These are phyloP conservation scores for Anthonomus grandis DNA, from an alignment of 1,140 invertebrate genomes.

Conservation along the genomic window DNA sequence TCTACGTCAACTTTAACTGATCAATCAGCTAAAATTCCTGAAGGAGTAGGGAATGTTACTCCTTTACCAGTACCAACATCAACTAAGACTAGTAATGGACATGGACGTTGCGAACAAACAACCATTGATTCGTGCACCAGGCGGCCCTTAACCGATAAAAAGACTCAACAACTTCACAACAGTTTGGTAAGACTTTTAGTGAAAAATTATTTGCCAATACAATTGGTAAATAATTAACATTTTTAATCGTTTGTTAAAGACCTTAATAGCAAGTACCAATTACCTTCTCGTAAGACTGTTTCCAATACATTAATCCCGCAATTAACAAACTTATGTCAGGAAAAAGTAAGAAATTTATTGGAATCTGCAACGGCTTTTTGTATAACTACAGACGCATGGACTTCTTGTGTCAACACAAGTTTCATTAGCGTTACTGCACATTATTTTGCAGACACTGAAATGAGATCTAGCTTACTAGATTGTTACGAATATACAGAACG, in stretches of 20 bases:
- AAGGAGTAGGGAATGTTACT: not conserved
- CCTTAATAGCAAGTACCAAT: not conserved
- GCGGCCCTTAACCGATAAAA: not conserved
- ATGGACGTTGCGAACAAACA: not conserved
- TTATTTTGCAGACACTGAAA: not conserved
- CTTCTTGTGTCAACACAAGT: not conserved
- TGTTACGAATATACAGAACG: conserved; percentile 31
- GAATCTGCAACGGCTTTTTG: not conserved
- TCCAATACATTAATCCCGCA: not conserved
- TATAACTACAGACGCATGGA: not conserved
- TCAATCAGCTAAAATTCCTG: not conserved
- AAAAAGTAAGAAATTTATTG: not conserved
- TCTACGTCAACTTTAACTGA: not conserved
- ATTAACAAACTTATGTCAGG: not conserved
- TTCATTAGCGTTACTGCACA: not conserved
- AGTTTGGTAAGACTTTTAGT: too few species aligned
- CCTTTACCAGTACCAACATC: not conserved
- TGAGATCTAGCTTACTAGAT: conserved; percentile 16
- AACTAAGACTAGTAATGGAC: not conserved
- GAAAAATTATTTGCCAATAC: not conserved
- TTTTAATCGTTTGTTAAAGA: not conserved
- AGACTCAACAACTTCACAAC: not conserved
- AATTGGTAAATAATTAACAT: not conserved
- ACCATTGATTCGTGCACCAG: not conserved
- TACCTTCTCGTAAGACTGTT: not conserved